Base-by-base conservation (phyloP, 2,113 vertebrate species). In the Potamarius usumacintae region DNA sequence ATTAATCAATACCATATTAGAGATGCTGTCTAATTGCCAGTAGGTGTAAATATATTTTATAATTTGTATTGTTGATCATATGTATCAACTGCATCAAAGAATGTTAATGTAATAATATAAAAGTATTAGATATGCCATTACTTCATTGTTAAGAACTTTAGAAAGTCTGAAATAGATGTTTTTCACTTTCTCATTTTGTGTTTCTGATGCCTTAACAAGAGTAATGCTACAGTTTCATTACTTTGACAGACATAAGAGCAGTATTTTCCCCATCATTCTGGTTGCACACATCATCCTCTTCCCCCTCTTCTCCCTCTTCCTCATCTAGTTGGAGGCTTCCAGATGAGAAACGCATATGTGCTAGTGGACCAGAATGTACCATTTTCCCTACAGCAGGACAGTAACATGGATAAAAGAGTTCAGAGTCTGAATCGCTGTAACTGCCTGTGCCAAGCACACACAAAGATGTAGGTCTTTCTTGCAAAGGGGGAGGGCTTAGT, bases 281-380 rank as follows among this genome's bases (percentile, higher is more conserved):
- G 71, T 90, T 87, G 0, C 91, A 91, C 72, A 86, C 76, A 7
- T 84, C 87, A 27, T 91, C 91, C 5, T 91, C 91, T 11, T 91
- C 93, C 50, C 92, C 94, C 11, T 93, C 92, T 50, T 83, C 94
- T 10, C 94, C 96, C 0, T 97, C 96, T 25, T 98, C 96, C 87
- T 97, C 97, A 2, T 97, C 97, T 83, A 99, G 94, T 76, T 99
- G 98, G 42, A 99, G 96, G 92, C 98, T 99, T 60, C 97, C 97
- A 0, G 97, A 99, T 86, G 97, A 99, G 77, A 97, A 94, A 30
- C 96, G 95, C 92, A 97, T 94, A 9, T 96, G 94, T 86, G 97
- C 96, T 82, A 95, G 86, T 34, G 97, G 96, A 0, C 94, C 91
- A 0, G 94, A 86, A 25, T 92, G 93, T 67, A 91, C 91, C 87